These are phyloP conservation scores for Arctopsyche grandis DNA, from an alignment of 1,140 invertebrate species.

Conservation along the genomic window DNA sequence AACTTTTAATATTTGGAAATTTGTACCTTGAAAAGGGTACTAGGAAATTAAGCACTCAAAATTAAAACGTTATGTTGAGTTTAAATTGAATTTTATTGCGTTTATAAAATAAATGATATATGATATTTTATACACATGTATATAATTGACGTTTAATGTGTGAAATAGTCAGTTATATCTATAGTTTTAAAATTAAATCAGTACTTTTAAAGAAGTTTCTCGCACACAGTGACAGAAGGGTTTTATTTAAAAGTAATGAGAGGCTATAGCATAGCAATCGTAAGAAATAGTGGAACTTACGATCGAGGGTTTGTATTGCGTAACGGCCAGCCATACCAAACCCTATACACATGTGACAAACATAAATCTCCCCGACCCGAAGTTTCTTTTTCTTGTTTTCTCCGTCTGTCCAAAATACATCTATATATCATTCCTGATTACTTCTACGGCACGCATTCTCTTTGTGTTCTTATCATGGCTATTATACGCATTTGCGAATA, in stretches of 20 bases:
- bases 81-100: too few relatives aligned
- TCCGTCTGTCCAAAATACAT: conserved; percentile 32
- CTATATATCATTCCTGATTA: conserved; percentile 41
- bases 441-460: conserved; percentile 14
- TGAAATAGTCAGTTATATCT: too few relatives aligned
- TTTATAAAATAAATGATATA: too few relatives aligned
- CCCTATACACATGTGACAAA: conserved; percentile 37
- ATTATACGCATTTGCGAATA: conserved; percentile 32
- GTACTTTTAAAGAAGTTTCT: too few relatives aligned
- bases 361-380: conserved; percentile 33
- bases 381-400: conserved; percentile 32
- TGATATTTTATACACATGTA: too few relatives aligned
- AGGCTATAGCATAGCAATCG: too few relatives aligned
- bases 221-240: too few relatives aligned
- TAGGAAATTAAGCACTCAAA: background rate
- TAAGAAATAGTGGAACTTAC: background rate
- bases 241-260: too few relatives aligned
- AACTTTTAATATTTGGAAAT: background rate
- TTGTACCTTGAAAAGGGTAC: background rate
- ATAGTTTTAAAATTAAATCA: too few relatives aligned
- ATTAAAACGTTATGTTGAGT: background rate
- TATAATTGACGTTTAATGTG: too few relatives aligned
- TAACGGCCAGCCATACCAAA: background rate
- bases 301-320: background rate
- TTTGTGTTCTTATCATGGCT: conserved; percentile 22